Percentiles rank a stretch among this genome's conserved stretches.
Conservation (phyloP, 2,888 invertebrate species). For the Acrocyrtus sp. region DNA sequence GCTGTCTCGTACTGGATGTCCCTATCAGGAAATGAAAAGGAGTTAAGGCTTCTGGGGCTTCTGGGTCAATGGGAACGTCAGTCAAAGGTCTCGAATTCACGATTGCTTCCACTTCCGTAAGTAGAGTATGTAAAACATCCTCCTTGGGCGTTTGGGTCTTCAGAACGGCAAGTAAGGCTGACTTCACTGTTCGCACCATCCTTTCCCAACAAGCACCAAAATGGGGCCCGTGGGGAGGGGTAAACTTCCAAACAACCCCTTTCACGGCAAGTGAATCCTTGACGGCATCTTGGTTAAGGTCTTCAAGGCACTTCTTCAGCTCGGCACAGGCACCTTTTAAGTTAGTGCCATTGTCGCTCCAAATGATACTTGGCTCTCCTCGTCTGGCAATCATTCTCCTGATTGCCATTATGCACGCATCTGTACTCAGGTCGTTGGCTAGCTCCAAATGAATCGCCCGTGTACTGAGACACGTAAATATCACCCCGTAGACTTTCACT, state of each 20-base stretch:
- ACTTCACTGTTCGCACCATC: slow-evolving; percentile 25
- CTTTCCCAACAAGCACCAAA: slow-evolving; percentile 47
- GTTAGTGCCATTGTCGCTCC: slow-evolving; percentile 26
- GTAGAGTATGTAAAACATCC: slow-evolving; percentile 1
- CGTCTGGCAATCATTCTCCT: background rate
- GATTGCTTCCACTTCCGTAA: slow-evolving; percentile 3
- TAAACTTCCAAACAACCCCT: slow-evolving; percentile 32
- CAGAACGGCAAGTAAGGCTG: background rate
- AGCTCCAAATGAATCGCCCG: slow-evolving; percentile 25
- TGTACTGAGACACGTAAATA: slow-evolving; percentile 15
- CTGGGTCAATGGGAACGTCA: background rate
- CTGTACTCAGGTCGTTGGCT: background rate
- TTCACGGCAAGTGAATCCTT: background rate
- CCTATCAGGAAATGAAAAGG: slow-evolving; percentile 22
- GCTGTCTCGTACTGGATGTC: background rate
- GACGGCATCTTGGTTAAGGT: background rate
- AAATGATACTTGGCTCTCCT: slow-evolving; percentile 6
- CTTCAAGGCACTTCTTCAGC: background rate
- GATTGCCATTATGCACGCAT: slow-evolving; percentile 33
- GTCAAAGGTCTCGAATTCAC: slow-evolving; percentile 24
- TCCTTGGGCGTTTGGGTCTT: background rate
- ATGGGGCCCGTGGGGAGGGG: slow-evolving; percentile 28
- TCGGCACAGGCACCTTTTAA: slow-evolving; percentile 1
- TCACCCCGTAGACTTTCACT: background rate
- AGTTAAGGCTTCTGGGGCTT: slow-evolving; percentile 3